Conservation (phyloP, 2,113 vertebrate species). For the Ceuthmochares aereus region DNA sequence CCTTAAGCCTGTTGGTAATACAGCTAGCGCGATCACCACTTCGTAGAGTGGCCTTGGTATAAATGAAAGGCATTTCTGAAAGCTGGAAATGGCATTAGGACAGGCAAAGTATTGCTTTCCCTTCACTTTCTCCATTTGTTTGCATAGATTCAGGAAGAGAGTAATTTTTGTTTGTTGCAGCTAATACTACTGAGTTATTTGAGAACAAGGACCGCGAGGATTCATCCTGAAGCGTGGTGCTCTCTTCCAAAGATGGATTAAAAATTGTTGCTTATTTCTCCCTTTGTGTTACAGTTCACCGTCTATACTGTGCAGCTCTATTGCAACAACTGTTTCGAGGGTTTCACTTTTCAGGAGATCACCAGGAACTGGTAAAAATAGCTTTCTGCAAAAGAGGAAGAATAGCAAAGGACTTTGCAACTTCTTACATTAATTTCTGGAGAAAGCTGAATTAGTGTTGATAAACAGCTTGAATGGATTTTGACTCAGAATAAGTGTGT, state of each 20-base stretch:
- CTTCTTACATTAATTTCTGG: not conserved
- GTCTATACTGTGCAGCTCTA: not conserved
- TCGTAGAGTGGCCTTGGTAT: not conserved
- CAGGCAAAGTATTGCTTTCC: not conserved
- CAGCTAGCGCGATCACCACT: not conserved
- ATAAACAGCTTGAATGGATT: not conserved
- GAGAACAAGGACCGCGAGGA: not conserved
- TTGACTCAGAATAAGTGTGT: not conserved
- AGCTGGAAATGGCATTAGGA: not conserved
- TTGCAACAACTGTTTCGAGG: not conserved
- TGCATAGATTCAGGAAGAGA: not conserved
- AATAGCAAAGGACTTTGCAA: not conserved
- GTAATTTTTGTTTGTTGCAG: not conserved
- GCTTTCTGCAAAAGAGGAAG: constrained; percentile 6
- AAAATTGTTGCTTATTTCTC: not conserved
- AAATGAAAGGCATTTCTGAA: not conserved
- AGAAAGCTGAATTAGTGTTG: not conserved
- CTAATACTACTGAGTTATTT: not conserved
- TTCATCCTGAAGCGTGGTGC: accelerated
- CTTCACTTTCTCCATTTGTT: not conserved
- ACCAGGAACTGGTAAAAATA: constrained; percentile 10
- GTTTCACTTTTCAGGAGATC: not conserved
- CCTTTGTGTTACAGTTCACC: not conserved
- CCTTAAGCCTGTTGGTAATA: not conserved
- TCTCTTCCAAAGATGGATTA: not conserved